Conservation (phyloP, 2,113 vertebrate species). For the Vidua chalybeata region DNA sequence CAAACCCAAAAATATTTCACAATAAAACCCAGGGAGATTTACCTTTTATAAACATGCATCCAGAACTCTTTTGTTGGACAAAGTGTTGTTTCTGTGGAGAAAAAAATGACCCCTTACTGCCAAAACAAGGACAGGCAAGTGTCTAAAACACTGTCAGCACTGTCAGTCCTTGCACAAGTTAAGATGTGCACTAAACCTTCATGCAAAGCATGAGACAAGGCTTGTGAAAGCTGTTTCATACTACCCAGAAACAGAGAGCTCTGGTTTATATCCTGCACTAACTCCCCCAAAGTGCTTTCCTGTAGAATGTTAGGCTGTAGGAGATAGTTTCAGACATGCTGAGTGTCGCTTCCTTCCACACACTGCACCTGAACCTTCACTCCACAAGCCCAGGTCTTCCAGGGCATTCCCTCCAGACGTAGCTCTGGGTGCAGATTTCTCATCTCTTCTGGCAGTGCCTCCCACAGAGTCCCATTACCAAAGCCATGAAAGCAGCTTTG, state of each 20-base stretch:
- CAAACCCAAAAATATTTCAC: not conserved
- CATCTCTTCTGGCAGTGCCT: not conserved
- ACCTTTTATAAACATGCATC: not conserved
- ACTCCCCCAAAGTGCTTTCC: not conserved
- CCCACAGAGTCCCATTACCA: not conserved
- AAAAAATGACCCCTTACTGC: not conserved
- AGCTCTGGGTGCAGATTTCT: not conserved
- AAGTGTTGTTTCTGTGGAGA: not conserved
- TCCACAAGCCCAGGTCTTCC: not conserved
- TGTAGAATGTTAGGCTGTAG: not conserved
- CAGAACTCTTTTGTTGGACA: not conserved
- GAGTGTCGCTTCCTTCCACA: not conserved
- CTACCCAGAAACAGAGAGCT: not conserved
- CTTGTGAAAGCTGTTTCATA: not conserved
- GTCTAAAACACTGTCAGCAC: not conserved
- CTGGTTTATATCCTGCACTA: not conserved
- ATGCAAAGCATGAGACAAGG: not conserved
- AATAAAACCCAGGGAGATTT: not conserved
- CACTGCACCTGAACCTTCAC: not conserved
- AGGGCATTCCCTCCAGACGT: fast-evolving
- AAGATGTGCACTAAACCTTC: not conserved
- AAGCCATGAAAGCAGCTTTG: not conserved
- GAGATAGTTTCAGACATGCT: not conserved
- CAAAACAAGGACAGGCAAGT: not conserved
- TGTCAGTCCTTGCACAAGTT: not conserved